Percentiles rank a stretch among this genome's conserved stretches.
Conservation (phyloP, 2,888 invertebrate genomes). For the Drosophila longiperda region DNA sequence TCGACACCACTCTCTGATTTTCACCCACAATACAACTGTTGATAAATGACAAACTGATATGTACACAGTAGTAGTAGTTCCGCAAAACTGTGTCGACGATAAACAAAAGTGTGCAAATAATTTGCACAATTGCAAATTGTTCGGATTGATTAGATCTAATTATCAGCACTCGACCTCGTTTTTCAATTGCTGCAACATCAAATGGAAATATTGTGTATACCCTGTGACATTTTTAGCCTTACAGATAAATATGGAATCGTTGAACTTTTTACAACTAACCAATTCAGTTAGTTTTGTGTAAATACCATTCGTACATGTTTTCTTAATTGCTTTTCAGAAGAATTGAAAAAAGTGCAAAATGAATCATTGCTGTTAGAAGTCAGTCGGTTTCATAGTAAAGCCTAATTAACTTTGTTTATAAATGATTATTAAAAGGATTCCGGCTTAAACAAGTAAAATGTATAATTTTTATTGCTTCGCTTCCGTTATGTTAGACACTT, state of each 20-base stretch:
- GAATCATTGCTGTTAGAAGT: slow-evolving; percentile 32
- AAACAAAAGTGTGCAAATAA: slow-evolving; percentile 57
- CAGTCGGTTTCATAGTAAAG: slow-evolving; percentile 33
- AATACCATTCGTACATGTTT: slow-evolving; percentile 10
- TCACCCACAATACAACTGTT: slow-evolving; percentile 42
- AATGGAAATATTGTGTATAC: slow-evolving; percentile 67
- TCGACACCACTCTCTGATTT: background rate
- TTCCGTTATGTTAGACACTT: slow-evolving; percentile 49
- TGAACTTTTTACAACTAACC: slow-evolving; percentile 16
- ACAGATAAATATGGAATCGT: slow-evolving; percentile 14
- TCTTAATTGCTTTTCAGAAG: slow-evolving; percentile 2
- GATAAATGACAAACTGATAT: slow-evolving; percentile 64
- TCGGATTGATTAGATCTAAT: slow-evolving; percentile 70
- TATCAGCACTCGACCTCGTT: slow-evolving; percentile 63
- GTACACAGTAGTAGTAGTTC: slow-evolving; percentile 46
- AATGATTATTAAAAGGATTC: slow-evolving; percentile 42
- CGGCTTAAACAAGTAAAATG: slow-evolving; percentile 32
- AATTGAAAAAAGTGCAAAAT: slow-evolving; percentile 7
- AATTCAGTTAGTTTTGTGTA: slow-evolving; percentile 25
- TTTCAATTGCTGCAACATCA: slow-evolving; percentile 39
- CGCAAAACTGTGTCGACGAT: slow-evolving; percentile 59
- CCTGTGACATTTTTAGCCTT: slow-evolving; percentile 42
- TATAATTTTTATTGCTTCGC: slow-evolving; percentile 19
- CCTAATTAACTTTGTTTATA: slow-evolving; percentile 23
- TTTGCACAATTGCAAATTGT: slow-evolving; percentile 44